A percentile compares a stretch with the other conserved stretches of the same genome.
phyloP scores from a whole-genome alignment of 2,113 vertebrate genomes.

The Rhinichthys klamathensis region DNA sequence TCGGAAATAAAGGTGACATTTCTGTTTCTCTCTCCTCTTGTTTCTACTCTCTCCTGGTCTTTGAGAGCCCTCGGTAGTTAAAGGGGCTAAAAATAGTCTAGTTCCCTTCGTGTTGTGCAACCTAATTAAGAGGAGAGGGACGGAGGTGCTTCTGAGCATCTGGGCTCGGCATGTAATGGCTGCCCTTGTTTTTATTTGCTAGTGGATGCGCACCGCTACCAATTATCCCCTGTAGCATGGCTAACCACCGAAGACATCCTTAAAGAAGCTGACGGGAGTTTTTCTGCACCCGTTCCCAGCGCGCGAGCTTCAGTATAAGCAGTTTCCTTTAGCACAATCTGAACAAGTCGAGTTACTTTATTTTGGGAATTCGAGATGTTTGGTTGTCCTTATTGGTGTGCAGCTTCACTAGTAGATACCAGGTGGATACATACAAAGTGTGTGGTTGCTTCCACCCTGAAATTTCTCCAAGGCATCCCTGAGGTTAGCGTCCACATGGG shows the following conservation, averaged over 20 bases:
- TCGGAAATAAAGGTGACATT: constrained; percentile 54
- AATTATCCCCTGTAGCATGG: constrained; percentile 52
- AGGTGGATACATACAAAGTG: background rate
- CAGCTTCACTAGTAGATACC: background rate
- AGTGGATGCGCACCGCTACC: constrained; percentile 42
- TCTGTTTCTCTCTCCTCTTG: background rate
- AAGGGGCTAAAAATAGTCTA: constrained; percentile 55
- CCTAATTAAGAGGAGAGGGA: constrained; percentile 61
- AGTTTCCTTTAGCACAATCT: constrained; percentile 20
- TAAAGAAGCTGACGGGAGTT: constrained; percentile 42
- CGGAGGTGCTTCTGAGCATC: constrained; percentile 56
- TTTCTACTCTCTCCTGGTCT: constrained; percentile 38
- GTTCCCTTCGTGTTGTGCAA: constrained; percentile 50
- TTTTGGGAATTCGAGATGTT: constrained; percentile 36
- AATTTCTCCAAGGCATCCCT: background rate
- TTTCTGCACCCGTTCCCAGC: constrained; percentile 8
- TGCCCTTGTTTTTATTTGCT: constrained; percentile 46
- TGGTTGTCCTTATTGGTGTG: background rate
- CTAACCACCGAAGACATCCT: constrained; percentile 5
- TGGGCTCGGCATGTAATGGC: constrained; percentile 50
- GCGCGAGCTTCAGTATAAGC: constrained; percentile 35
- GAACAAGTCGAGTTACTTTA: constrained; percentile 27
- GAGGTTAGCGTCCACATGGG: background rate
- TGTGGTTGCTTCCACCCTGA: background rate
- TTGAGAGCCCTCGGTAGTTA: constrained; percentile 43